Conservation (phyloP, 2,888 invertebrate genomes). For the Herminia tarsipennalis region DNA sequence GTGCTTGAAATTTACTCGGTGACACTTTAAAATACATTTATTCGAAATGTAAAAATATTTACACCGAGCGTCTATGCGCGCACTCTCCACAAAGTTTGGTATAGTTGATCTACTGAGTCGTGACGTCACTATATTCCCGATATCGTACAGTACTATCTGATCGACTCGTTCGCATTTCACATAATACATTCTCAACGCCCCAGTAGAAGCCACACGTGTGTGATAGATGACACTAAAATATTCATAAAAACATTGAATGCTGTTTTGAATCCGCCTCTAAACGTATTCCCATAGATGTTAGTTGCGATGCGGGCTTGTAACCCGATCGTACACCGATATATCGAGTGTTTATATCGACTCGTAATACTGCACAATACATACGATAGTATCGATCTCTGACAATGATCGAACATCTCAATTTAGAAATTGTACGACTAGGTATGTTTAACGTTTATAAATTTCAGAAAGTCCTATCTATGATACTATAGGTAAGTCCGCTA, state of each 20-base stretch:
- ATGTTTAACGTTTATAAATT: conserved; percentile 82
- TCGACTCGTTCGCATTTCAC: conserved; percentile 22
- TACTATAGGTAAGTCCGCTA: conserved; percentile 65
- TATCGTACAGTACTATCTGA: not conserved
- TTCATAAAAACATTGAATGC: conserved; percentile 42
- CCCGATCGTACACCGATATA: conserved; percentile 18
- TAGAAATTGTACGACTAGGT: conserved; percentile 70
- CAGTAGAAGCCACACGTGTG: conserved; percentile 22
- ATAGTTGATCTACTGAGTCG: conserved; percentile 6
- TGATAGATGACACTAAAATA: conserved; percentile 35
- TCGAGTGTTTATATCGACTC: conserved; percentile 29
- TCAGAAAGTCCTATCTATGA: conserved; percentile 82
- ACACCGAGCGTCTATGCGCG: conserved; percentile 53
- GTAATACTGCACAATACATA: conserved; percentile 71
- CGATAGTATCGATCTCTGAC: conserved; percentile 41
- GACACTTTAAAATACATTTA: conserved; percentile 75
- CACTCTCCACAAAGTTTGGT: conserved; percentile 26
- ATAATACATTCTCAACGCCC: conserved; percentile 24
- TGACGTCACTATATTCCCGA: conserved; percentile 10
- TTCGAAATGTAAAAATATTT: conserved; percentile 79
- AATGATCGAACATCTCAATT: conserved; percentile 49
- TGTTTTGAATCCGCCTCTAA: conserved; percentile 19
- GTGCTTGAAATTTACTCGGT: conserved; percentile 74
- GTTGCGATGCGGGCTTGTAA: conserved; percentile 18
- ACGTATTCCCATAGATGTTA: conserved; percentile 15